A percentile compares a stretch with the other conserved stretches of the same genome.
phyloP scores from a whole-genome alignment of 1,140 invertebrate species.

The Ditylenchus dipsaci region DNA sequence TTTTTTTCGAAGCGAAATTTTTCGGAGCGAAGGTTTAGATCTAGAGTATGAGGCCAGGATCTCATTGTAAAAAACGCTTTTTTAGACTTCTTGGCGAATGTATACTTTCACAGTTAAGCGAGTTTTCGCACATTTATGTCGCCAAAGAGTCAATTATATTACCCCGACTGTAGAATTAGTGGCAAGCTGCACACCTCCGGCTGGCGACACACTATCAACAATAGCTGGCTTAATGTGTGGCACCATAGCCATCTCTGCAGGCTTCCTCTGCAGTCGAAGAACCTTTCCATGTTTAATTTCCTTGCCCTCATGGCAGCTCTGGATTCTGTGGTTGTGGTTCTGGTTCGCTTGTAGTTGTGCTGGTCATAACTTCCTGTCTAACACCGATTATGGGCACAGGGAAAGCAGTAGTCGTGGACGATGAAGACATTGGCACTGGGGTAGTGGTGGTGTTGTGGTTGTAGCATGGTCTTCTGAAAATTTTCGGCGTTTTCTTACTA shows the following conservation, averaged over 20 bases:
- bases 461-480: neutral
- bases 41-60: no score
- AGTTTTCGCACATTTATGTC: no score
- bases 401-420: neutral
- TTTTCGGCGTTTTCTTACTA: no score
- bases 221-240: conserved; percentile 5
- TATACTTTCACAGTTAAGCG: no score
- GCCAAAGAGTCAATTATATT: no score
- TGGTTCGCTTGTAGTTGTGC: neutral
- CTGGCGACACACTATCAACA: neutral
- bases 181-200: neutral
- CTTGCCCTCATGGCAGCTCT: conserved; percentile 16
- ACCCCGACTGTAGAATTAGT: no score
- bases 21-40: no score
- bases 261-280: conserved; percentile 30
- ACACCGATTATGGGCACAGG: neutral
- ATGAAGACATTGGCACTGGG: neutral
- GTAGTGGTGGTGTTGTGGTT: conserved; percentile 11
- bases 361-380: neutral
- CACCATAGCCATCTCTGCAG: conserved; percentile 1
- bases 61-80: no score
- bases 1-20: no score
- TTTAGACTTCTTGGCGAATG: no score
- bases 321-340: conserved; percentile 13
- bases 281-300: conserved; percentile 55